Evolutionary conservation across 2,888 invertebrate genomes (phyloP), one percentile per base, ranked within the genome.

Genomic region (Pammene aurita): DNA sequence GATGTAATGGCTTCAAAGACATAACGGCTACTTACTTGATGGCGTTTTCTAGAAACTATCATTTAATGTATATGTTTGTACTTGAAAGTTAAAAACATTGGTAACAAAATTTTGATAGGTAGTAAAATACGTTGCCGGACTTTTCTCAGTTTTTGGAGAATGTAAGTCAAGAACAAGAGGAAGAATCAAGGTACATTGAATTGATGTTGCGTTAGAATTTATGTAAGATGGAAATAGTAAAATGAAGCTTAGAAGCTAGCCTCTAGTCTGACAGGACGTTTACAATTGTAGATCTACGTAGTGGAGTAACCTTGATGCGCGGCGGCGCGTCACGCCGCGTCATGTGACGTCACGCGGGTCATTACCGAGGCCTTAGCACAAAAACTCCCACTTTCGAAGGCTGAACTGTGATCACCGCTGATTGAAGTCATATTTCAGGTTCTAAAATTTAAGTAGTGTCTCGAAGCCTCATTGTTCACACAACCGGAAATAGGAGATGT

Each of bases 291-390:
- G 38, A 38, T 26, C 26, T 26, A 1, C 26, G 26, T 26, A 14
- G n/a, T 7, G 46, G 46, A 7, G 46, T 46, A 5, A 38, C 61
- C 61, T 61, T 61, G 61, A 50, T 46, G 50, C 18, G 62, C 7
- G 52, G 5, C 61, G 48, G 18, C 42, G 52, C 54, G 63, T 35
- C 46, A 44, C 48, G 48, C 34, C 16, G 48, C 35, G 61, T 61
- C 48, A 61, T 16, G 13, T 38, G 38, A 50, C 35, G 61, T 50
- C 38, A 42, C 50, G 14, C 44, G 50, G 50, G 50, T 62, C 62
- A 52, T 41, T 62, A 9, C 50, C 62, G 62, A 62, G 62, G 62
- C 62, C 50, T 48, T 50, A 46, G 42, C 13, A 9, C 38, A n/a
- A n/a, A n/a, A n/a, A 9, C 13, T 7, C 18, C 57, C 18, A 42